Evolutionary conservation across 2,797 vertebrate genomes (phyloP), one percentile per base, ranked within the genome.

Genomic region (Nannoperca australis): DNA sequence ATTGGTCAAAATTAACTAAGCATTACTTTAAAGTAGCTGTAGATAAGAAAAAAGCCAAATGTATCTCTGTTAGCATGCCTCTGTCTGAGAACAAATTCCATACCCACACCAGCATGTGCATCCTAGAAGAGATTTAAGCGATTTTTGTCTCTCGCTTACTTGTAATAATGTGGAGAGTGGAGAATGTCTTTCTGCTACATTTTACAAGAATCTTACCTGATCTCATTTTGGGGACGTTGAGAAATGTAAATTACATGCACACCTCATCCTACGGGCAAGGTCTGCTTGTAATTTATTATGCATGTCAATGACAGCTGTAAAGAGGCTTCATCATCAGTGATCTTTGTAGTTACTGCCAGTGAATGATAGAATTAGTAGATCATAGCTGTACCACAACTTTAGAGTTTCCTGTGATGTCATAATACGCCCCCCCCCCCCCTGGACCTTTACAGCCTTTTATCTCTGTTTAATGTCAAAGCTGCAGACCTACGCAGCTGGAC

Each of bases 371-470:
- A 38, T 24, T 18, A 58, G 36, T 40, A 30, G 22, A 42, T 68
- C 2, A 5, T 30, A 44, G 32, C 40, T n/a, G 34, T 54, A 82
- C 73, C 73, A 54, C 56, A 68, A 59, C 51, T 70, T 58, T 63
- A 53, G 49, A 47, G 55, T 42, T n/a, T 58, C 32, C 62, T 71
- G 13, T 63, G 7, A 18, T 40, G 32, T 68, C 8, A 22, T n/a
- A 8, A 14, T 47, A n/a, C 18, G n/a, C 4, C 36, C 1, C 6
- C 36, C 6, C 58, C 18, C 22, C 36, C 10, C 56, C 70, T 59
- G 55, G 74, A 86, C 58, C 54, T 82, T 63, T 49, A 27, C 32
- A 61, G 70, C 79, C 73, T 83, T 65, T 76, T 34, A 49, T 63
- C n/a, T 84, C 53, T 61, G 62, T 42, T 58, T 58, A 38, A 50